Evolutionary conservation across 2,888 invertebrate genomes (phyloP).

Genomic region (Drosophila merina): DNA sequence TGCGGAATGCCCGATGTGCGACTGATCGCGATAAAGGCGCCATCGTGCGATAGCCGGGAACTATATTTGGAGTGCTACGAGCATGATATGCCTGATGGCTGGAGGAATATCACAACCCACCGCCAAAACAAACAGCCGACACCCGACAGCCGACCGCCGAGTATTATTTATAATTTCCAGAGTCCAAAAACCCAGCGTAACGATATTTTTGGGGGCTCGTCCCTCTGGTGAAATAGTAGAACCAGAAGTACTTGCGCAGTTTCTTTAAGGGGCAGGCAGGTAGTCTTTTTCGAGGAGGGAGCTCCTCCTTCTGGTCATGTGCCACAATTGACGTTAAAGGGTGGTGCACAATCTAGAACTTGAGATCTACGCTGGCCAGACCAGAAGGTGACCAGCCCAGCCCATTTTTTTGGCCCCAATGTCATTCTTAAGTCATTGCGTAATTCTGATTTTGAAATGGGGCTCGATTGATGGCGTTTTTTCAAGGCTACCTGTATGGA

Average conservation of each 20-base stretch:
- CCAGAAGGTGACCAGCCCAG: constrained; percentile 33
- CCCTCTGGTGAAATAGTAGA: constrained; percentile 68
- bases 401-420: constrained; percentile 14
- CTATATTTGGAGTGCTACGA: constrained; percentile 45
- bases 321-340: constrained; percentile 31
- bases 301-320: constrained; percentile 2
- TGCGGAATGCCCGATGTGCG: constrained; percentile 43
- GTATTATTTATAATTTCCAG: constrained; percentile 49
- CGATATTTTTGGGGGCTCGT: constrained; percentile 72
- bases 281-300: neutral
- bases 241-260: constrained; percentile 16
- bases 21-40: constrained; percentile 51
- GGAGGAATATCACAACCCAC: constrained; percentile 10
- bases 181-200: constrained; percentile 6
- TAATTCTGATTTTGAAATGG: constrained; percentile 11
- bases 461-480: constrained; percentile 12
- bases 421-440: constrained; percentile 32
- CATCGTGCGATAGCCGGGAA: constrained; percentile 38
- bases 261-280: neutral
- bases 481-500: neutral
- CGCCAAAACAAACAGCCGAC: constrained; percentile 37
- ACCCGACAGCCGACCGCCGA: constrained; percentile 12
- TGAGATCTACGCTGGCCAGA: neutral
- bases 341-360: constrained; percentile 7
- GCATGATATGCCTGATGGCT: constrained; percentile 26